phyloP scores from a whole-genome alignment of 2,888 invertebrate species.

The Tolmerus cingulatus region DNA sequence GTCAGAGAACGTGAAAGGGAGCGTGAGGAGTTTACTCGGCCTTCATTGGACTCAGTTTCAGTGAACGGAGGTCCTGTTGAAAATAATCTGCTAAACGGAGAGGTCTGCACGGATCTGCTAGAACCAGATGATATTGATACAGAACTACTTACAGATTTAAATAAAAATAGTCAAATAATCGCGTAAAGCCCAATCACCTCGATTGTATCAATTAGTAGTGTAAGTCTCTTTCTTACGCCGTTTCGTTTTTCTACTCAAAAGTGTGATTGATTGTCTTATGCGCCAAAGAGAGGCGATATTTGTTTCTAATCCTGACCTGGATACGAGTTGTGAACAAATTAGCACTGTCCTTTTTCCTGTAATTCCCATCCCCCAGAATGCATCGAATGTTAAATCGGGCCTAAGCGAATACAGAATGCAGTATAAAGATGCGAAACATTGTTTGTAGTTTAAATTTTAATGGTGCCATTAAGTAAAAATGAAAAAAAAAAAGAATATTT shows the following conservation, averaged over 20 bases:
- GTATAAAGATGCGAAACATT: not conserved
- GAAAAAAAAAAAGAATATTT: not conserved
- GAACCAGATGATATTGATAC: slow-evolving; percentile 61
- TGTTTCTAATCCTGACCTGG: not conserved
- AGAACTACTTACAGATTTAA: slow-evolving; percentile 62
- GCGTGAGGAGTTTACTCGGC: slow-evolving; percentile 52
- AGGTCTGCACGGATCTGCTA: slow-evolving; percentile 58
- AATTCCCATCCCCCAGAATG: not conserved
- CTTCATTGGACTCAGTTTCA: slow-evolving; percentile 57
- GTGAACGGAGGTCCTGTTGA: slow-evolving; percentile 51
- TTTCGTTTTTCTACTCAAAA: slow-evolving; percentile 23
- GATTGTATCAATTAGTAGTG: not conserved
- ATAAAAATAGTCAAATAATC: slow-evolving; percentile 63
- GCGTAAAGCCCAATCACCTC: slow-evolving; percentile 54
- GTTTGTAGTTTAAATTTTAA: slow-evolving; percentile 13
- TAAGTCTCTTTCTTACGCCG: slow-evolving; percentile 15
- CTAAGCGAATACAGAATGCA: not conserved
- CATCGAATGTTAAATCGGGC: slow-evolving; percentile 12
- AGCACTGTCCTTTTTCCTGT: not conserved
- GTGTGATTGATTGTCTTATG: slow-evolving; percentile 17
- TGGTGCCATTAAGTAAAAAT: slow-evolving; percentile 18
- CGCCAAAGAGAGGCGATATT: not conserved
- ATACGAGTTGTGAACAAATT: not conserved
- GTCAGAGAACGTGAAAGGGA: slow-evolving; percentile 64
- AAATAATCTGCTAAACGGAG: slow-evolving; percentile 58